Evolutionary conservation across 2,797 vertebrate genomes (phyloP).

Genomic region (Pogoniulus pusillus): DNA sequence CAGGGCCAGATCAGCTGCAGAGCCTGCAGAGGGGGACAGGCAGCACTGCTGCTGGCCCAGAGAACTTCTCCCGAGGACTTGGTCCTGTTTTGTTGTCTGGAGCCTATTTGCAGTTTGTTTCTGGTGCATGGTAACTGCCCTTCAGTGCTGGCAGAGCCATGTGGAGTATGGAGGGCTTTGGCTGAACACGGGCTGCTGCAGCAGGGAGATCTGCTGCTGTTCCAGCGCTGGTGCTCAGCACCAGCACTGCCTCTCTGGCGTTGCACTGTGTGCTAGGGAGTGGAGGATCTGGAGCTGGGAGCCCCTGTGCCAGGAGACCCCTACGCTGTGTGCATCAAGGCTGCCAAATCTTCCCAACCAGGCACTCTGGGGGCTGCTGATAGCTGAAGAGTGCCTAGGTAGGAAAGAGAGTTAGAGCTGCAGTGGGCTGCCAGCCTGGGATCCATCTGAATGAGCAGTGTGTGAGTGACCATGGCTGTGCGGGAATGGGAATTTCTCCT

Average conservation of each 20-base stretch:
- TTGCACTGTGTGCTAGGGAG: slow-evolving; percentile 46
- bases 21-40: background rate
- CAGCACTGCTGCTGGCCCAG: accelerated
- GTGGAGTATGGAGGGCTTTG: too few relatives aligned
- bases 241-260: background rate
- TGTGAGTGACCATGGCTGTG: slow-evolving; percentile 72
- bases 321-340: slow-evolving; percentile 79
- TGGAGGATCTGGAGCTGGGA: slow-evolving; percentile 62
- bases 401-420: slow-evolving; percentile 77
- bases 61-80: background rate
- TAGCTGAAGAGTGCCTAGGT: slow-evolving; percentile 74
- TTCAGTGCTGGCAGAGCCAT: background rate
- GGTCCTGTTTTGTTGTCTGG: background rate
- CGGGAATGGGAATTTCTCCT: slow-evolving; percentile 35
- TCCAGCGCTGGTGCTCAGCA: slow-evolving; percentile 23
- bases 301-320: slow-evolving; percentile 48
- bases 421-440: slow-evolving; percentile 69
- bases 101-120: slow-evolving; percentile 16
- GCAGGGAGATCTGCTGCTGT: background rate
- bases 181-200: background rate
- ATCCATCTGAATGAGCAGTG: slow-evolving; percentile 76
- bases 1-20: background rate
- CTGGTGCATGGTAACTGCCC: background rate
- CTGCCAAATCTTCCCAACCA: slow-evolving; percentile 71
- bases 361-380: slow-evolving; percentile 72